phyloP scores from a whole-genome alignment of 2,113 vertebrate species.

The Pavo muticus region DNA sequence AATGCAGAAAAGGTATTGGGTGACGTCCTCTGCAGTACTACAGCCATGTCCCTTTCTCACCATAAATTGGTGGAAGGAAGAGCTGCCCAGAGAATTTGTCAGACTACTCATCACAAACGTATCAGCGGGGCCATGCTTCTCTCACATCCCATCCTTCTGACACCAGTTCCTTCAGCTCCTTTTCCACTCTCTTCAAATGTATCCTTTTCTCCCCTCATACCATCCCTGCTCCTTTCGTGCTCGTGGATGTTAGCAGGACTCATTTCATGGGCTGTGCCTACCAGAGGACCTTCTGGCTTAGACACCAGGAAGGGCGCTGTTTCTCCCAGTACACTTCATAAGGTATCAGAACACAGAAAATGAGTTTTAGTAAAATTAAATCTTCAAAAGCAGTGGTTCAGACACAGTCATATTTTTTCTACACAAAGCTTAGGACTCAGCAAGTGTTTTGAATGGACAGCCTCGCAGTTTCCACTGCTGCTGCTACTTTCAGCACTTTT shows the following conservation, averaged over 20 bases:
- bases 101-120: neutral
- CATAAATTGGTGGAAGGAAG: neutral
- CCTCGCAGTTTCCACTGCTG: neutral
- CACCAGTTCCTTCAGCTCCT: neutral
- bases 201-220: neutral
- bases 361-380: neutral
- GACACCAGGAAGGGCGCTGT: neutral
- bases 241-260: neutral
- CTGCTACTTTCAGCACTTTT: neutral
- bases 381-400: neutral
- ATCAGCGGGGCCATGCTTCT: neutral
- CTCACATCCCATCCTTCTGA: neutral
- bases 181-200: neutral
- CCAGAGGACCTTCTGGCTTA: neutral
- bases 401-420: neutral
- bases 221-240: neutral
- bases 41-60: neutral
- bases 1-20: neutral
- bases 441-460: neutral
- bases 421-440: neutral
- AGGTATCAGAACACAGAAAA: neutral
- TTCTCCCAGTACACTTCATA: neutral
- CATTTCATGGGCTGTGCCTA: neutral
- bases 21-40: neutral
- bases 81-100: neutral